Conservation (phyloP, 2,888 invertebrate genomes). For the Bruchidius siliquastri region DNA sequence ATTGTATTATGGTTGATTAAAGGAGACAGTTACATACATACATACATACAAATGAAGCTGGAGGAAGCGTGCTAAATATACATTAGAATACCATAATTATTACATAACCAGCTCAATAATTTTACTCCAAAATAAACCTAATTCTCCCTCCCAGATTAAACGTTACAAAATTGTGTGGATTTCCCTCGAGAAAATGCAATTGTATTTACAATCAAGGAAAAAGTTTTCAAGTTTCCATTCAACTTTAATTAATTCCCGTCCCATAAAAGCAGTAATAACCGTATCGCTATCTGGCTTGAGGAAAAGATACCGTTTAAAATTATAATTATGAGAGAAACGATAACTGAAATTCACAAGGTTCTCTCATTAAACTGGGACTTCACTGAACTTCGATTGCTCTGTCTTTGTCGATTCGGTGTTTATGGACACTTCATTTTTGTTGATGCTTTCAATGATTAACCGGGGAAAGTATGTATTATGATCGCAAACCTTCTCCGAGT, state of each 20-base stretch:
- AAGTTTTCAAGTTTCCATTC: neutral
- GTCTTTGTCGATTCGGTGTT: neutral
- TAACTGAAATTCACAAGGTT: neutral
- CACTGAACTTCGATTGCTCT: neutral
- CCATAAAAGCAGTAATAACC: neutral
- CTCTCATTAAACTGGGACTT: neutral
- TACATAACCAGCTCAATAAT: too few relatives aligned
- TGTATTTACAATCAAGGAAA: neutral
- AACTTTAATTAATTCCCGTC: neutral
- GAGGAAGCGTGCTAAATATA: too few relatives aligned
- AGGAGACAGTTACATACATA: too few relatives aligned
- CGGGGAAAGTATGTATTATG: too few relatives aligned
- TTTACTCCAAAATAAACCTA: too few relatives aligned
- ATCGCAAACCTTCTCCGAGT: too few relatives aligned
- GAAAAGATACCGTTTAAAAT: neutral
- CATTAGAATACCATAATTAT: too few relatives aligned
- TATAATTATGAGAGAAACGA: neutral
- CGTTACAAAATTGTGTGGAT: neutral
- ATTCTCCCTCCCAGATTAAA: neutral
- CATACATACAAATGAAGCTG: too few relatives aligned
- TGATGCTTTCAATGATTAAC: too few relatives aligned
- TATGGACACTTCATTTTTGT: neutral
- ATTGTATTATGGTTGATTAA: too few relatives aligned
- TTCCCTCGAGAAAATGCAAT: neutral
- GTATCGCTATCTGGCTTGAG: neutral